Evolutionary conservation across 2,797 vertebrate genomes (phyloP), one percentile per base, ranked within the genome.

Genomic region (Leptatherina wallacei): DNA sequence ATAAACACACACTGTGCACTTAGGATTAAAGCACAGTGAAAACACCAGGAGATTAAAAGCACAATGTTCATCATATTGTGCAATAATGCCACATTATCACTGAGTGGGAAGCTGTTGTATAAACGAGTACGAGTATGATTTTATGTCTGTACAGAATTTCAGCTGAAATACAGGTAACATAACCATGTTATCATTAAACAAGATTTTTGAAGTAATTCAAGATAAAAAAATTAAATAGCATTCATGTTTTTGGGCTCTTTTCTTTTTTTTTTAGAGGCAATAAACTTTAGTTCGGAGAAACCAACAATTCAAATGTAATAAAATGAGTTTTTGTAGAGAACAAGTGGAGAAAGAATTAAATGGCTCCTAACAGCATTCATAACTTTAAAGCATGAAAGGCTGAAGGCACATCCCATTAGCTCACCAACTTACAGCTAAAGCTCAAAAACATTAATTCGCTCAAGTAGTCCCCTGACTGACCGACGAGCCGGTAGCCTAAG

Each of bases 401-500:
- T 62, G 38, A 67, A 71, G 61, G 66, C 0, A 29, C 80, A 78
- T 84, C 71, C 84, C 61, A 73, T 84, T 75, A 80, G 69, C 78
- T 86, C 75, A 29, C 47, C 30, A 4, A 59, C 56, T 47, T 47
- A 51, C 61, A 61, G 68, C 57, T 67, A 42, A 75, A 62, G 77
- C 73, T 77, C 74, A 76, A 80, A 80, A 64, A 70, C 79, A 67
- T 87, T 75, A 83, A 80, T 82, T 76, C 55, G 67, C 54, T 88
- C 82, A 92, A 91, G 82, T 80, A 82, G 81, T 87, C 80, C 85
- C 89, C 58, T 61, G 80, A 87, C 88, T 70, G 82, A 85, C 73
- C 81, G 80, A 35, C 60, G 62, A 73, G 76, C 76, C 22, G 3
- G 70, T 60, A 85, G 81, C 76, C 78, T 78, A 78, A 89, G 80